Evolutionary conservation across 1,140 invertebrate species (phyloP), one percentile per base, ranked within the genome.

Genomic region (Pollicipes pollicipes): DNA sequence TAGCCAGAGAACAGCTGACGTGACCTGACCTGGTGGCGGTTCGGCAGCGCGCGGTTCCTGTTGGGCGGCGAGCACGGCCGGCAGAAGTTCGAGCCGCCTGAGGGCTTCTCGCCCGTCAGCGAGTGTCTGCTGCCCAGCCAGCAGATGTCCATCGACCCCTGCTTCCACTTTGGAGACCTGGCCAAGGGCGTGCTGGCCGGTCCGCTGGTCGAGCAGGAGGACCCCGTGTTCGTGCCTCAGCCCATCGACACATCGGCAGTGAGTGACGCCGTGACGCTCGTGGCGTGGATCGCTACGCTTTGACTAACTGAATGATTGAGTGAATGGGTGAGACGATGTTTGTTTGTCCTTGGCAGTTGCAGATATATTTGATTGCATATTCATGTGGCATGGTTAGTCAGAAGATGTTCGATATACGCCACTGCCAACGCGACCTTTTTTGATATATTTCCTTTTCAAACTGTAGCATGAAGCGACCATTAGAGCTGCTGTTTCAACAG

Each of bases 161-260:
- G 96, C 78, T 98, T 98, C 78, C 94, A 95, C 78, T 99, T 98
- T 81, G 97, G 97, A 0, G 96, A 99, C 77, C 83, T 98, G 73
- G 85, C 86, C 73, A 98, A 98, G 78, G 87, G 88, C 30, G 85
- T 96, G 0, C 79, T 98, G 13, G 88, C 90, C 69, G 97, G 97
- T 0, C 96, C 97, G 0, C 88, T 91, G 79, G 82, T 88, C 0
- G 86, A 95, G 16, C 87, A 93, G 77, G 93, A 96, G 76, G 92
- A 96, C 77, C 89, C 88, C 0, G 91, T 92, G 0, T 97, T 97
- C 81, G 95, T 98, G 28, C 95, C 96, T 0, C 88, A 88, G 30
- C 95, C 95, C 0, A 92, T 98, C 24, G 94, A 97, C 76, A 98
- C 95, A 4, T 83, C 88, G 0, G 86, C 86, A 79, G 90, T 94